Percentiles rank a stretch among this genome's conserved stretches.
Conservation (phyloP, 2,113 vertebrate species). For the Erythrocercus mccallii region DNA sequence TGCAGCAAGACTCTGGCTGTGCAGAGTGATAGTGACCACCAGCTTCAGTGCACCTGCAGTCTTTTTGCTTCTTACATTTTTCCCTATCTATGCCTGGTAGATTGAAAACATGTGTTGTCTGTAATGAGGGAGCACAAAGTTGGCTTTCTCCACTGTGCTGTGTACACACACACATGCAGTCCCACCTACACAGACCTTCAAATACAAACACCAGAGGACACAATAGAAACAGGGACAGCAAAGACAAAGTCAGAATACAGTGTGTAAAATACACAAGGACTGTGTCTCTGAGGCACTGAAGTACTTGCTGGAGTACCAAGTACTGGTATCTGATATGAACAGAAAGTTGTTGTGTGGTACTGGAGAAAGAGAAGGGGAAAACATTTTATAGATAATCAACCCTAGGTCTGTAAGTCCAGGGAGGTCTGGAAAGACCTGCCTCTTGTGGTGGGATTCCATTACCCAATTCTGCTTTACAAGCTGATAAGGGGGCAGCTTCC, state of each 20-base stretch:
- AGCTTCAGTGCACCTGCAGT: accelerated
- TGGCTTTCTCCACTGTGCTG: background rate
- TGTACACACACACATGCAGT: background rate
- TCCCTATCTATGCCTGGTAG: accelerated
- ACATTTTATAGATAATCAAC: background rate
- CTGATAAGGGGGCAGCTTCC: background rate
- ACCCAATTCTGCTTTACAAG: background rate
- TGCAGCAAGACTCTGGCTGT: background rate
- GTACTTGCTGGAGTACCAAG: background rate
- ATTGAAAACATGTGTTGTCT: background rate
- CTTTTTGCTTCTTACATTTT: background rate
- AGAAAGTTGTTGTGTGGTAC: background rate
- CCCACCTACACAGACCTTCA: background rate
- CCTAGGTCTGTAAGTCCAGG: background rate
- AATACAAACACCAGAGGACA: background rate
- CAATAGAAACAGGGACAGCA: background rate
- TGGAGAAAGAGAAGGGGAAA: background rate
- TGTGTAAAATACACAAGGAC: background rate
- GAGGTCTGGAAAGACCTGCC: background rate
- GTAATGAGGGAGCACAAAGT: background rate
- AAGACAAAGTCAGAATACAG: background rate
- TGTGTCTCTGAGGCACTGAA: background rate
- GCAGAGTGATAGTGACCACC: background rate
- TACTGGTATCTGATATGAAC: background rate
- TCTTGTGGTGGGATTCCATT: background rate